Evolutionary conservation across 2,113 vertebrate species (phyloP).

Genomic region (Mustela lutreola): DNA sequence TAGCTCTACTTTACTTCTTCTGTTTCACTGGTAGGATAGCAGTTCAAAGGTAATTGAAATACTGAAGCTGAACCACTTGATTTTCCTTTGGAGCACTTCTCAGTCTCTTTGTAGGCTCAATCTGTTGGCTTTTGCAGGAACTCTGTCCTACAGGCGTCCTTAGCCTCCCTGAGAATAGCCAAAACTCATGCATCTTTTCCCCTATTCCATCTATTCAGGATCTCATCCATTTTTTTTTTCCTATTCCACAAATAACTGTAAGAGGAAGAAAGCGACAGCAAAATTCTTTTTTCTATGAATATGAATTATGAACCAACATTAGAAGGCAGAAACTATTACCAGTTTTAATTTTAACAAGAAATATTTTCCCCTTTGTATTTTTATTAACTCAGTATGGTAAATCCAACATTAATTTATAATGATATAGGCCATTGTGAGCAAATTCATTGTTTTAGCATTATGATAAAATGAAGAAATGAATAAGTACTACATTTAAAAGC

Average conservation of each 20-base stretch:
- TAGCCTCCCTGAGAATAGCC: background rate
- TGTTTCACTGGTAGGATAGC: background rate
- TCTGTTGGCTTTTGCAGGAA: fast-evolving
- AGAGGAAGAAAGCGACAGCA: background rate
- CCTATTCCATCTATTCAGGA: background rate
- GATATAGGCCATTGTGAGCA: background rate
- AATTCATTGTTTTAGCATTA: slow-evolving; percentile 65
- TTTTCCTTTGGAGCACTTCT: background rate
- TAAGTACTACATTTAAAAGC: slow-evolving; percentile 22
- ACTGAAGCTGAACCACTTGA: background rate
- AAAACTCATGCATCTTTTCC: background rate
- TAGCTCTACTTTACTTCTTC: background rate
- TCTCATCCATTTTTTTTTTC: background rate
- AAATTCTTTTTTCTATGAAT: background rate
- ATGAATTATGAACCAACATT: background rate
- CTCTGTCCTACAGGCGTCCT: background rate
- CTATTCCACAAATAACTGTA: background rate
- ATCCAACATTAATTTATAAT: slow-evolving; percentile 36
- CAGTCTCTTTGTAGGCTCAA: background rate
- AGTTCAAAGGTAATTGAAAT: background rate
- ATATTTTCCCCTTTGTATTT: background rate
- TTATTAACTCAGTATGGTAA: slow-evolving; percentile 28
- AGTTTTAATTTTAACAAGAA: slow-evolving; percentile 17
- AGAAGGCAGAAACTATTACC: background rate
- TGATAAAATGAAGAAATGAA: slow-evolving; percentile 9